phyloP scores from a whole-genome alignment of 2,797 vertebrate genomes.

The Crocodylus rhombifer region DNA sequence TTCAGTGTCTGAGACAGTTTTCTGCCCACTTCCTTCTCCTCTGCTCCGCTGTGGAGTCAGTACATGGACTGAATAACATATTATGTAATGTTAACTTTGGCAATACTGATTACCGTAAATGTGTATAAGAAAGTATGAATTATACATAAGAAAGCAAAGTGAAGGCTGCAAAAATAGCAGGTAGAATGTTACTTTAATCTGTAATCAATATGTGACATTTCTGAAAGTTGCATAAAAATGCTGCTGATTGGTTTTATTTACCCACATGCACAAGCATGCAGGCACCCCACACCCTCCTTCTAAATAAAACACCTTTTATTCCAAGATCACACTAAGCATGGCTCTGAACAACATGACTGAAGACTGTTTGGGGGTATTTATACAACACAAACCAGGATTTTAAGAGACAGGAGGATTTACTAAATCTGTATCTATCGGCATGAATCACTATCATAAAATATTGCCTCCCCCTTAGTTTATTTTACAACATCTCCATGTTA shows the following conservation, averaged over 20 bases:
- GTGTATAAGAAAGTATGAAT: neutral
- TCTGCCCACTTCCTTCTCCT: neutral
- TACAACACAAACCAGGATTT: neutral
- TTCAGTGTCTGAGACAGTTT: neutral
- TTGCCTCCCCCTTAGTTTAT: neutral
- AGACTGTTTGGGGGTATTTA: neutral
- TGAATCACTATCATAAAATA: neutral
- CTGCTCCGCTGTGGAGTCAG: neutral
- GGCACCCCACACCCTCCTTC: neutral
- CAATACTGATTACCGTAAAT: neutral
- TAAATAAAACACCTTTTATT: neutral
- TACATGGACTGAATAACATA: rapidly evolving
- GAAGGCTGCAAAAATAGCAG: neutral
- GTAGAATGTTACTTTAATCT: neutral
- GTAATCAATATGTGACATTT: neutral
- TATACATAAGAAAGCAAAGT: neutral
- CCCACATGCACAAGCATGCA: no score
- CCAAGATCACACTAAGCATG: neutral
- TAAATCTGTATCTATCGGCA: neutral
- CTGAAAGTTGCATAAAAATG: neutral
- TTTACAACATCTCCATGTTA: neutral
- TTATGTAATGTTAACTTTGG: slow-evolving; percentile 5
- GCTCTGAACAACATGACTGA: neutral
- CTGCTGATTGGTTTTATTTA: neutral
- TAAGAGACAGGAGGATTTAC: rapidly evolving